A percentile compares a stretch with the other conserved stretches of the same genome.
These are phyloP conservation scores for Formica selysi DNA, from an alignment of 1,140 invertebrate genomes.

Conservation along the genomic window DNA sequence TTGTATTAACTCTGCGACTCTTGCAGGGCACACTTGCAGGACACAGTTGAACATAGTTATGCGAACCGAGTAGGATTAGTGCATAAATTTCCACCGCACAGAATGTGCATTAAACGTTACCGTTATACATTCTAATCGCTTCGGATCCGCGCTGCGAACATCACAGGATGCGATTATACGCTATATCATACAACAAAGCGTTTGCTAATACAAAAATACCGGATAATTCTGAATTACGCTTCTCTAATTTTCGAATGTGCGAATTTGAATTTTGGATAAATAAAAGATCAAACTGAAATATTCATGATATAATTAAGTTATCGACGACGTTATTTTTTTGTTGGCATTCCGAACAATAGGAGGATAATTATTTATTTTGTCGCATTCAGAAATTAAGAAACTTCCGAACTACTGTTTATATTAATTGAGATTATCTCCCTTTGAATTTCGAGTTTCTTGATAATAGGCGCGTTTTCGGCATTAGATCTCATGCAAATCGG, in stretches of 20 bases:
- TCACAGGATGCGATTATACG: neutral
- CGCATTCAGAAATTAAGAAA: neutral
- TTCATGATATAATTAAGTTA: neutral
- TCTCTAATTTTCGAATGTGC: neutral
- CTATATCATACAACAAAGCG: neutral
- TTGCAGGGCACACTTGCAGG: neutral
- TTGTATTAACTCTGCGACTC: constrained; percentile 35
- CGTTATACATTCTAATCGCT: constrained; percentile 34
- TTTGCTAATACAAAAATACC: neutral
- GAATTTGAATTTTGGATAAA: neutral
- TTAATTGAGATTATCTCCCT: neutral
- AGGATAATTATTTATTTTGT: neutral
- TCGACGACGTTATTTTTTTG: neutral
- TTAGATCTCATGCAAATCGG: neutral
- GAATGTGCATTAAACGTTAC: constrained; percentile 31
- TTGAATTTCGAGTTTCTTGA: neutral
- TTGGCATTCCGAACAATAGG: neutral
- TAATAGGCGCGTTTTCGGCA: neutral
- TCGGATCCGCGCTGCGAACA: neutral
- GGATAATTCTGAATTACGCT: neutral
- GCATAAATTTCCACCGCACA: constrained; percentile 1
- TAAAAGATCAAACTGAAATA: neutral
- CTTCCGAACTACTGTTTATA: neutral
- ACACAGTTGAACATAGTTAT: constrained; percentile 2
- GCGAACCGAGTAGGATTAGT: neutral